Evolutionary conservation across 2,113 vertebrate species (phyloP).

Genomic region (Bettongia penicillata): DNA sequence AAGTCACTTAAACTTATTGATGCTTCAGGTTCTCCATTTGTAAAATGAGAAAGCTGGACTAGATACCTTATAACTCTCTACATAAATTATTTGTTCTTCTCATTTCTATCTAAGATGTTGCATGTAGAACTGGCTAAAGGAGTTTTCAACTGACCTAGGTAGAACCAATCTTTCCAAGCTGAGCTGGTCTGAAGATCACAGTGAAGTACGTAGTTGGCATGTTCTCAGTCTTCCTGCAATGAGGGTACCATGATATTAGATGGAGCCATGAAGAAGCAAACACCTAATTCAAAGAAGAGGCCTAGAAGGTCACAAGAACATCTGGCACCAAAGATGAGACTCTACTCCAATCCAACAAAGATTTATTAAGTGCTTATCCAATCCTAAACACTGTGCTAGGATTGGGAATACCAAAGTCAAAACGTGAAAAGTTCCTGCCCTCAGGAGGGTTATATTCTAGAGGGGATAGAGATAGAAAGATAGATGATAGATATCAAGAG

Average conservation of each 20-base stretch:
- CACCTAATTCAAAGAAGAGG: neutral
- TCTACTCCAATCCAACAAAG: conserved; percentile 7
- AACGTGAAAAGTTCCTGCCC: neutral
- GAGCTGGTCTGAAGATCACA: neutral
- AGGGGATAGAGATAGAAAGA: too few relatives aligned
- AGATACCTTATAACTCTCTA: too few relatives aligned
- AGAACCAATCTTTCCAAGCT: neutral
- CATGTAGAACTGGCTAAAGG: neutral
- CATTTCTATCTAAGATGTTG: too few relatives aligned
- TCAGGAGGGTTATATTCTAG: neutral
- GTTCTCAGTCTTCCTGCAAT: neutral
- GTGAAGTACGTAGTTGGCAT: neutral
- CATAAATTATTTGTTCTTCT: too few relatives aligned
- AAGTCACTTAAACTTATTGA: too few relatives aligned
- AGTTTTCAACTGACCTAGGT: neutral
- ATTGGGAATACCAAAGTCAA: neutral
- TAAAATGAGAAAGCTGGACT: too few relatives aligned
- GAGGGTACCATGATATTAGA: neutral
- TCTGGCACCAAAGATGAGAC: neutral
- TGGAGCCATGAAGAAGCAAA: neutral
- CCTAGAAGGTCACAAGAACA: neutral
- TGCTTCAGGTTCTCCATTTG: too few relatives aligned
- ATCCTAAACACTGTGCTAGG: neutral
- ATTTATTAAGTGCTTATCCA: neutral
- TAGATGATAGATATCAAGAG: too few relatives aligned